These are phyloP conservation scores for Campoplex nolae DNA, from an alignment of 2,888 invertebrate species.

Conservation along the genomic window DNA sequence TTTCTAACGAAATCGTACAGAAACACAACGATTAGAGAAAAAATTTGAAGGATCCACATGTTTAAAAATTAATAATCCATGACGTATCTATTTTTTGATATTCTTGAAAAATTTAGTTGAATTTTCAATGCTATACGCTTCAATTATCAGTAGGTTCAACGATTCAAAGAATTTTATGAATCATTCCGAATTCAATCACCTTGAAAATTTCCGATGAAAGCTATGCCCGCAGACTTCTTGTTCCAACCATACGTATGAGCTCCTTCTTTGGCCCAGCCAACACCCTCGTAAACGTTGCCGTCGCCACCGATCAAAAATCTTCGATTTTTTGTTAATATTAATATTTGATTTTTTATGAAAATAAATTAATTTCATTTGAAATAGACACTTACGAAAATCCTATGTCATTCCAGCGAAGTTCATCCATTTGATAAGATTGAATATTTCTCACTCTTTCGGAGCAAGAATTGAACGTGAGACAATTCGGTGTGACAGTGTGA, in stretches of 20 bases:
- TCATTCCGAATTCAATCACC: conserved; percentile 63
- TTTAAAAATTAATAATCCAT: background rate
- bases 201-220: conserved; percentile 86
- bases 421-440: conserved; percentile 86
- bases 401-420: conserved; percentile 86
- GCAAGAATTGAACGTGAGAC: conserved; percentile 84
- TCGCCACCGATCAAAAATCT: conserved; percentile 88
- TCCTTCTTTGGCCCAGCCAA: conserved; percentile 88
- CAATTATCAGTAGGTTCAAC: background rate
- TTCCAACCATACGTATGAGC: conserved; percentile 88
- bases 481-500: conserved; percentile 86
- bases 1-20: conserved; percentile 51
- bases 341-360: background rate
- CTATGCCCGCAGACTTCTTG: conserved; percentile 87
- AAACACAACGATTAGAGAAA: background rate
- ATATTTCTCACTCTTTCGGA: conserved; percentile 83
- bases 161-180: background rate
- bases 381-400: conserved; percentile 87
- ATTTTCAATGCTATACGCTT: background rate
- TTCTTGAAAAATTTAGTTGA: background rate
- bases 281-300: conserved; percentile 88
- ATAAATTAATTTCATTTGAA: background rate
- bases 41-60: background rate
- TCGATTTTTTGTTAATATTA: background rate
- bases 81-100: too few species aligned